A percentile compares a stretch with the other conserved stretches of the same genome.
These are phyloP conservation scores for Teleogryllus occipitalis DNA, from an alignment of 1,140 invertebrate genomes.

Conservation along the genomic window DNA sequence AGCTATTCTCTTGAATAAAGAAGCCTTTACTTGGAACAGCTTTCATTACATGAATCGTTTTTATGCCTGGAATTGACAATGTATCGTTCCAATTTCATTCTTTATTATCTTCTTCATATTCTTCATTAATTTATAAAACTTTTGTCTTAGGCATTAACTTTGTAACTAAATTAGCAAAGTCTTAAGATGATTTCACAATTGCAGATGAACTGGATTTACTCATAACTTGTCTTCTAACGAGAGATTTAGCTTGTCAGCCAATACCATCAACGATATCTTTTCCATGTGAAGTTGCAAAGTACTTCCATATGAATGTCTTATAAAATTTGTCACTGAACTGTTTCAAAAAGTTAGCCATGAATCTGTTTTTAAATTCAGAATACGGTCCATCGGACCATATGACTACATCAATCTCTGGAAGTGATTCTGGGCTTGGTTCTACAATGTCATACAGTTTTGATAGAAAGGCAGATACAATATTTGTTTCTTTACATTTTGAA, in stretches of 20 bases:
- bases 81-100: neutral
- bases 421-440: neutral
- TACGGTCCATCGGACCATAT: neutral
- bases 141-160: neutral
- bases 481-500: neutral
- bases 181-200: neutral
- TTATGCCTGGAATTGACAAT: neutral
- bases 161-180: neutral
- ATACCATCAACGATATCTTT: neutral
- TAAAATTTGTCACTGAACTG: neutral
- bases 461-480: neutral
- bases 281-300: neutral
- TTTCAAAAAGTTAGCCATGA: neutral
- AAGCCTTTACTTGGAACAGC: neutral
- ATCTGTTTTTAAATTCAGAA: constrained; percentile 8
- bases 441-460: neutral
- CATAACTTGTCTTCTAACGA: neutral
- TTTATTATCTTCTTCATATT: neutral
- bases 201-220: neutral
- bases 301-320: neutral
- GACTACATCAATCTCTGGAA: neutral
- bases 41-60: neutral
- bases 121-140: neutral
- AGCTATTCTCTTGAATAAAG: neutral
- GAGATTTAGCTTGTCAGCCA: neutral